A percentile compares a stretch with the other conserved stretches of the same genome.
Conservation (phyloP, 2,888 invertebrate genomes). For the Aspidiotus destructor region DNA sequence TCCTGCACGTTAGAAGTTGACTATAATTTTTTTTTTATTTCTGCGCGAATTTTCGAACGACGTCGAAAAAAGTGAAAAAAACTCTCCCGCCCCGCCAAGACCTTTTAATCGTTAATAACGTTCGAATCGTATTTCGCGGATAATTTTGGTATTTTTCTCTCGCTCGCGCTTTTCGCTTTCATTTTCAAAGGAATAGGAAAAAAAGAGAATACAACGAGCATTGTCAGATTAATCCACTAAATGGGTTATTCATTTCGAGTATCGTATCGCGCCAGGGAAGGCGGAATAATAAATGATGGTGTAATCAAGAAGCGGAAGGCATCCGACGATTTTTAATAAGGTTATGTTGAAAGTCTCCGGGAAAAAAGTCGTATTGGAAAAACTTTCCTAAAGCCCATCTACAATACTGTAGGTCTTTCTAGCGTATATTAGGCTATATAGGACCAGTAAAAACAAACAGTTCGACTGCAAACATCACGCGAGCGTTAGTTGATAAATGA, state of each 20-base stretch:
- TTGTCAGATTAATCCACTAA: conserved; percentile 20
- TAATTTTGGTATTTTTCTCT: neutral
- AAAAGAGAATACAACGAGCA: conserved; percentile 7
- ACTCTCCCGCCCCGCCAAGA: neutral
- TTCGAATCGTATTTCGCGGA: conserved; percentile 13
- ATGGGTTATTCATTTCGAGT: conserved; percentile 21
- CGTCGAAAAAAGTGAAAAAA: neutral
- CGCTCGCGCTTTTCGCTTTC: neutral
- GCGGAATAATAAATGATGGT: conserved; percentile 22
- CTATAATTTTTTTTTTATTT: neutral
- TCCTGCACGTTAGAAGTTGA: too few species aligned
- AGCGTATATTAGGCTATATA: neutral
- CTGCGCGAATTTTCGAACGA: neutral
- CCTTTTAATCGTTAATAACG: conserved; percentile 20
- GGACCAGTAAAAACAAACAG: conserved; percentile 15
- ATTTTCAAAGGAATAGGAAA: conserved; percentile 4
- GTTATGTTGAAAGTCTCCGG: conserved; percentile 16
- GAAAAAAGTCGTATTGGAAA: conserved; percentile 7
- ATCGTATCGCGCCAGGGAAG: conserved; percentile 1
- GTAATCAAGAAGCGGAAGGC: conserved; percentile 25
- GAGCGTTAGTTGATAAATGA: conserved; percentile 21
- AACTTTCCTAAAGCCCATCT: conserved; percentile 5
- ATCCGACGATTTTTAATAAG: conserved; percentile 25
- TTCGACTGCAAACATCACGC: conserved; percentile 25
- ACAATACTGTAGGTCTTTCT: too few species aligned